Evolutionary conservation across 2,797 vertebrate species (phyloP), one percentile per base, ranked within the genome.

Genomic region (Characodon lateralis): DNA sequence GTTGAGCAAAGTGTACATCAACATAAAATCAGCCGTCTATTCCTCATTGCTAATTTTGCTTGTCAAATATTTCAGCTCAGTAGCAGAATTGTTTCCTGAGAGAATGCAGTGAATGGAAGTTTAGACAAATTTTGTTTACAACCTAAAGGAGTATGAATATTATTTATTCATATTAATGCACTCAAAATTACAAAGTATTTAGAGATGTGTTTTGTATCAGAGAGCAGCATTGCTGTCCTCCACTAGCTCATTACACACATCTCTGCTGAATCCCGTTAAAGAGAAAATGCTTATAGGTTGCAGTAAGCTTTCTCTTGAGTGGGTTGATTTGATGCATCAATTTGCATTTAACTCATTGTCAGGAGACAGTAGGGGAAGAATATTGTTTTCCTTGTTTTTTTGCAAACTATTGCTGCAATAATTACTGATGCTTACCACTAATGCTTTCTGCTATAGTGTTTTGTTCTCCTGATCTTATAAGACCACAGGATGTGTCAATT

Each of bases 281-380:
- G 26, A 71, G 28, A 63, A 78, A 78, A 58, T 31, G 18, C 28
- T 63, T 63, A 16, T 50, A 50, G 59, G 3, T 63, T 31, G 14
- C 70, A 76, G 70, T 71, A 61, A 81, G 83, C 84, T 86, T 82
- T 77, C 72, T 75, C 74, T 80, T 35, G 73, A 78, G 80, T 81
- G 73, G 84, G 78, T 31, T 0, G 71, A 83, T 56, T 70, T 65
- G 72, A 85, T 78, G 63, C 72, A 77, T 81, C 76, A 86, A 75
- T 89, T 85, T 85, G 83, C 83, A 77, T 88, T 83, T 78, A 82
- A 43, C 76, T 78, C 73, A 20, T 14, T 53, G 69, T 61, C 63
- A 53, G 79, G 39, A 78, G 77, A 43, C 56, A 71, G 6, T 58
- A 1, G 58, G 53, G 16, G 28, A 35, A 63, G 35, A 63, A 35